Base-by-base conservation (phyloP, 2,888 invertebrate species). In the Amblyjoppa proteus region DNA sequence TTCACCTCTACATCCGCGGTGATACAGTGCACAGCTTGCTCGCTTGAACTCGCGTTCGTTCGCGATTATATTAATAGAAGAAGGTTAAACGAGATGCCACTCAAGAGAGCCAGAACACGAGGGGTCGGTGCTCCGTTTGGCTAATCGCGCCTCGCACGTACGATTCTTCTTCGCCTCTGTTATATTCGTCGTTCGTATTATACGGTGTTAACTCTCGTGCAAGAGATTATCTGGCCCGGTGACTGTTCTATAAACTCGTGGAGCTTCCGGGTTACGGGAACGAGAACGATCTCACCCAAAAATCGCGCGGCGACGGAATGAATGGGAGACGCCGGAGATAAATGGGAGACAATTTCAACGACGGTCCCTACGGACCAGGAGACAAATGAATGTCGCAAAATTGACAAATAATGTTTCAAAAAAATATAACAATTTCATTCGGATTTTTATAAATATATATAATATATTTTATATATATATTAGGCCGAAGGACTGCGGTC, bases 61-160 rank as follows among this genome's bases (percentile, higher is more conserved):
- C 45, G 80, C 80, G 73, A 69, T 85, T 83, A 69, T 85, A 85
- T 85, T 85, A 85, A 85, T 85, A 85, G 85, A 83, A 83, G 83
- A 85, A 85, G 80, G 85, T 83, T 85, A 83, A 85, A 83, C 83
- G 80, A 77, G 85, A 83, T 80, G 80, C 80, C 85, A 83, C 80
- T 83, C 83, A 83, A 61, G 56, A 61, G 56, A 53, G 56, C 79
- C 74, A 38, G 64, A 78, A 45, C 41, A 68, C 64, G 70, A 75
- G 82, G 61, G 85, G 78, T 85, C 85, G 83, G 70, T 85, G 83
- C 84, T 53, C 68, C 41, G 69, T 68, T 80, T 85, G 56, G 45
- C 64, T 64, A 68, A 73, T 80, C 76, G 41, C 68, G 51, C 70
- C 49, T 74, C 73, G 75, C 80, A 61, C 7, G 53, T 75, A 80